Conservation (phyloP, 2,888 invertebrate genomes). For the Pristionchus fissidentatus region DNA sequence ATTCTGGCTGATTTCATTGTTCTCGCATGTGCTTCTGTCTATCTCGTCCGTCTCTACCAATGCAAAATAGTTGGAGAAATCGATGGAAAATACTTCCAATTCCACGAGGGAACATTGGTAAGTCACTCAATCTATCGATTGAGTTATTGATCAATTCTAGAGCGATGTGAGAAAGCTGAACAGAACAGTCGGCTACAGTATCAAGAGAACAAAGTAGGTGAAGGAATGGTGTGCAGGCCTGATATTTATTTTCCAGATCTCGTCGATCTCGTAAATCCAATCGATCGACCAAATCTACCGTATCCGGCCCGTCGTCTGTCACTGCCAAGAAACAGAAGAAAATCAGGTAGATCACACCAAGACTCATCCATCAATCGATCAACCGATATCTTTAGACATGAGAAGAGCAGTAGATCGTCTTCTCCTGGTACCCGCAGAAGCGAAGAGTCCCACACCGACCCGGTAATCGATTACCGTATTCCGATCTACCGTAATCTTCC, state of each 20-base stretch:
- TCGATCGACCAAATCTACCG: neutral
- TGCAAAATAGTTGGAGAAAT: neutral
- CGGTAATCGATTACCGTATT: neutral
- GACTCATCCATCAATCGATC: neutral
- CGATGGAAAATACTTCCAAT: neutral
- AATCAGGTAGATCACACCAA: neutral
- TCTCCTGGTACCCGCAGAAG: neutral
- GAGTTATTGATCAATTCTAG: neutral
- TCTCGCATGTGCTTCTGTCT: slow-evolving; percentile 2
- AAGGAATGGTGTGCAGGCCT: neutral
- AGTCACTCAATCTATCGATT: neutral
- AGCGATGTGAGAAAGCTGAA: neutral
- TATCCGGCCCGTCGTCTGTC: neutral
- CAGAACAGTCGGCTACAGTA: slow-evolving; percentile 14
- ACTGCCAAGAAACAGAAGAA: neutral
- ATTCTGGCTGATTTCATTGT: neutral
- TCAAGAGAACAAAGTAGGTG: neutral
- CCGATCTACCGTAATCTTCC: neutral
- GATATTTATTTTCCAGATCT: neutral
- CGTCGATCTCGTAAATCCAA: neutral
- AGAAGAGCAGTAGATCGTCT: neutral
- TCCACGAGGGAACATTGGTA: neutral
- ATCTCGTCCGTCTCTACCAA: neutral
- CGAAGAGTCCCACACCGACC: neutral
- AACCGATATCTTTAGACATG: too few relatives aligned